A percentile compares a stretch with the other conserved stretches of the same genome.
These are phyloP conservation scores for Petrosia ficiformis DNA, from an alignment of 37 sponge, comb jelly and placozoan genomes.

Conservation along the genomic window DNA sequence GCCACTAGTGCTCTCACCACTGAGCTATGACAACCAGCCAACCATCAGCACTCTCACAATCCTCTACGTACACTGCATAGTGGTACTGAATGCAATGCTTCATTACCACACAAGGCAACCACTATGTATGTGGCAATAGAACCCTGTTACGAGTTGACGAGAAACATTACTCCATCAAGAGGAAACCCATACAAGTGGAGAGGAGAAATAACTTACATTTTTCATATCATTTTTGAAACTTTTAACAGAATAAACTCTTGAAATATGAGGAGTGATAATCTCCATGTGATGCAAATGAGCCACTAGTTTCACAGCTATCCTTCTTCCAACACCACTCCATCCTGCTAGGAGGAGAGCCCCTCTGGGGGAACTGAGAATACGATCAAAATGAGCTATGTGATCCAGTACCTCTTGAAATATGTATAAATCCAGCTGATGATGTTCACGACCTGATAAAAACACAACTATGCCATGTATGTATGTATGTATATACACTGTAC, in stretches of 20 bases:
- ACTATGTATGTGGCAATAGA: no score
- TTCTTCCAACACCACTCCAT: conserved; percentile 92
- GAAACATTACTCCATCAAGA: no score
- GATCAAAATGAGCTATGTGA: conserved; percentile 77
- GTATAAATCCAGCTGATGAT: conserved; percentile 65
- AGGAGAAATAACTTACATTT: conserved; percentile 38
- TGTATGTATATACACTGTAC: no score
- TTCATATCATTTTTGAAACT: conserved; percentile 91
- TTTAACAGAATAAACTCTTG: conserved; percentile 81
- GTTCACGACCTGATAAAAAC: conserved; percentile 57
- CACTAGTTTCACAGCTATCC: conserved; percentile 78
- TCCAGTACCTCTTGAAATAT: conserved; percentile 90
- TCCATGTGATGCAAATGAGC: conserved; percentile 80
- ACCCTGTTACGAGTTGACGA: no score
- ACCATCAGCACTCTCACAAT: no score
- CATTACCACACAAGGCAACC: no score
- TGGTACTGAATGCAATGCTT: no score
- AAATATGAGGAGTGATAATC: conserved; percentile 80
- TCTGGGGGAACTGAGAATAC: conserved; percentile 88
- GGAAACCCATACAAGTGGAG: no score
- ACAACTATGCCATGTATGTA: background rate
- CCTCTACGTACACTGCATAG: no score
- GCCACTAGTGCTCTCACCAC: no score
- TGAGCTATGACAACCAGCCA: no score
- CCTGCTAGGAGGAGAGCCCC: conserved; percentile 94